phyloP scores from a whole-genome alignment of 2,888 invertebrate species.

The Leptinotarsa tumamoca region DNA sequence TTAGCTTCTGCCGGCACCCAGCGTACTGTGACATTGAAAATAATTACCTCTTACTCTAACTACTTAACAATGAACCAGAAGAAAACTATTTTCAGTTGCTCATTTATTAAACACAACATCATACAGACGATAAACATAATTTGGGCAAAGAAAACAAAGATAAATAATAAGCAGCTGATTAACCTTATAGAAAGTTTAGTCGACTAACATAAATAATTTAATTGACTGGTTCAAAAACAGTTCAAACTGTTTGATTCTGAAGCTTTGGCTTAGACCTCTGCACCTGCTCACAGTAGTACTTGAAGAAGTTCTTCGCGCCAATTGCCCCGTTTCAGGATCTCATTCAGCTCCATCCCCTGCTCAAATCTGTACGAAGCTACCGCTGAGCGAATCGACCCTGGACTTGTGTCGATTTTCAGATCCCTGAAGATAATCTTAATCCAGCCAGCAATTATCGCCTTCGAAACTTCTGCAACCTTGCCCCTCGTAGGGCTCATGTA shows the following conservation, averaged over 20 bases:
- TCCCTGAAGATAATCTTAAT: not conserved
- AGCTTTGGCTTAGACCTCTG: not conserved
- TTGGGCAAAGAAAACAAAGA: not conserved
- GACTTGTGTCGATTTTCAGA: not conserved
- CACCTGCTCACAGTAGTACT: conserved; percentile 32
- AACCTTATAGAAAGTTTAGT: not conserved
- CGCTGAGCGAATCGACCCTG: conserved; percentile 7
- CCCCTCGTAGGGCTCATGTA: not conserved
- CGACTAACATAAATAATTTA: not conserved
- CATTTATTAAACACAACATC: not conserved
- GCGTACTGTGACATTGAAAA: conserved; percentile 23
- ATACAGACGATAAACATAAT: not conserved
- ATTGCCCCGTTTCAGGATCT: conserved; percentile 28
- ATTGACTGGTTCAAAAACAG: not conserved
- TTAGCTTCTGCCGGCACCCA: conserved; percentile 28
- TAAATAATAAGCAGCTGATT: not conserved
- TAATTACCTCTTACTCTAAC: not conserved
- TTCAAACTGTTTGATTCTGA: not conserved
- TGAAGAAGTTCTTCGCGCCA: conserved; percentile 29
- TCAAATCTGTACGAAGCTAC: not conserved
- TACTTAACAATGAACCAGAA: not conserved
- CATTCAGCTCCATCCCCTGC: not conserved
- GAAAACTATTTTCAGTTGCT: not conserved
- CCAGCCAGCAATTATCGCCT: conserved; percentile 31
- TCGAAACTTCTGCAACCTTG: conserved; percentile 21